Evolutionary conservation across 2,797 vertebrate species (phyloP), one percentile per base, ranked within the genome.

Genomic region (Acrossocheilus fasciatus): DNA sequence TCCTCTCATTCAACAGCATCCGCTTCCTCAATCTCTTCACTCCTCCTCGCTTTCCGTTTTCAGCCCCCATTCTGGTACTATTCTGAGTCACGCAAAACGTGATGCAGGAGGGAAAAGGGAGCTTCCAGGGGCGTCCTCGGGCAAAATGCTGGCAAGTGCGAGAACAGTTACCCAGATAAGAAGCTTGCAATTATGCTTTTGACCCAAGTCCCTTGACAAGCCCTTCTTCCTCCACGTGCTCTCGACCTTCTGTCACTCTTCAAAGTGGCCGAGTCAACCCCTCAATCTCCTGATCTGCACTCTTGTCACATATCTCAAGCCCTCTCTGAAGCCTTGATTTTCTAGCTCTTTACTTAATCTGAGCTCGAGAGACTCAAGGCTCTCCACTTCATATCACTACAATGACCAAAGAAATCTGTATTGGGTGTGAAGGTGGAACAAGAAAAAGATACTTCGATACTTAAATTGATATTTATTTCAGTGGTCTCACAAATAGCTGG

Each of bases 1-100:
- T 43, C 47, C 66, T 87, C 62, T 26, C 86, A 77, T 64, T 87
- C 84, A 87, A 81, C 57, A 83, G 80, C 43, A 45, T 73, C 66
- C n/a, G 4, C 57, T 64, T 50, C 17, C 59, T 72, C 2, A n/a
- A 82, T 81, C 57, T 66, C 50, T 80, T 62, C 72, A 68, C 83
- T 72, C 57, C 79, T 72, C 73, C 39, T 89, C 74, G 1, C 8
- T 50, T 83, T 83, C 47, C 74, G 36, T 79, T 54, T 66, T 77
- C 54, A 57, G 43, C 30, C 85, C 45, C 59, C 64, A 41, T 12
- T 83, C 47, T 45, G 50, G 47, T 34, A 70, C 41, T 4, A 36
- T 68, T 80, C 34, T 57, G 74, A 81, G 43, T 86, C 84, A 86
- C 9, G 8, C 68, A 86, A 64, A 86, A 50, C 30, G 8, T 50